Evolutionary conservation across 2,888 invertebrate genomes (phyloP), one percentile per base, ranked within the genome.

Genomic region (Aphodius granarius): DNA sequence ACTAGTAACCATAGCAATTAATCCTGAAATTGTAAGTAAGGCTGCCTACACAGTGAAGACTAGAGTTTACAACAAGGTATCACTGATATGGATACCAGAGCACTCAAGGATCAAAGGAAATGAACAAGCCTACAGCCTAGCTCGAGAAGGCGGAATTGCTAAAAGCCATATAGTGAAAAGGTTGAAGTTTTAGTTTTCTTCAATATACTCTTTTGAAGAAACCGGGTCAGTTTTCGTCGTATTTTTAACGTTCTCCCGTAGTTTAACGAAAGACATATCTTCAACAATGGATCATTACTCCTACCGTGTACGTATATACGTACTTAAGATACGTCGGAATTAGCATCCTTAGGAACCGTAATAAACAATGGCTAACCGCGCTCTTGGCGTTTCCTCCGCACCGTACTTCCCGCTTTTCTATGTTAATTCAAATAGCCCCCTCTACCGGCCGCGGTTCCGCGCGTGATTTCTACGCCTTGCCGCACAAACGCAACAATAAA

Each of bases 361-460:
- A 43, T 13, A 73, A 17, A 65, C 73, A 73, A 66, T 73, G 66
- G 66, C 65, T 66, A 65, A 62, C 21, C 68, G 68, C 43, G 43
- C 43, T 9, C 43, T 43, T 20, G 22, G n/a, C 19, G 5, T 20
- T 21, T 20, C 22, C 21, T 68, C 81, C 81, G 79, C 80, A 78
- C 81, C 80, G 81, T 78, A 82, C 83, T 84, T 84, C 83, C 83
- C 83, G 82, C 83, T 82, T 83, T 84, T 84, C 83, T 83, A 83
- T 84, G 84, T 81, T 82, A 84, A 83, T 83, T 79, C 73, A 78
- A 78, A 77, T 80, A 76, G 77, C 77, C 78, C 78, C 76, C 76
- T 71, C 75, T 66, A 73, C 73, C 79, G 66, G 72, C 76, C 63
- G 75, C 21, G 66, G 79, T 81, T 80, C 80, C 81, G 76, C 80